Evolutionary conservation across 1,140 invertebrate genomes (phyloP).

Genomic region (Drosophila yakuba): DNA sequence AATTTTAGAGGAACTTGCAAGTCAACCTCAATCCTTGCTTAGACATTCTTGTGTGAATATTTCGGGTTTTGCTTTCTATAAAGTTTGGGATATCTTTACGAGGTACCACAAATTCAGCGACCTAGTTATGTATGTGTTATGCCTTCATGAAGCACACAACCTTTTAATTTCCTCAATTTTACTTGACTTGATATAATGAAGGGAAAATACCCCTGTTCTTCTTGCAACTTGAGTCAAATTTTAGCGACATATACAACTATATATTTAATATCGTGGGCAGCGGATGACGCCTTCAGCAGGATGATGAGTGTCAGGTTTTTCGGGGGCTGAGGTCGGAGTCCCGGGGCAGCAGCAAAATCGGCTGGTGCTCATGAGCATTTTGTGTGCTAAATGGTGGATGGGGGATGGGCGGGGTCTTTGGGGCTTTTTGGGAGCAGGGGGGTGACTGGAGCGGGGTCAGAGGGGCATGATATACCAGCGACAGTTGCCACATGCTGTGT

Average conservation of each 20-base stretch:
- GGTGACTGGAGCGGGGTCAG: constrained; percentile 5
- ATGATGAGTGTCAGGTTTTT: constrained; percentile 35
- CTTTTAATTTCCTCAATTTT: not conserved
- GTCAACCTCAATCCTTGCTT: not conserved
- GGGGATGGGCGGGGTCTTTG: not conserved
- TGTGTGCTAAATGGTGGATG: constrained; percentile 58
- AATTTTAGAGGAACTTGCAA: not conserved
- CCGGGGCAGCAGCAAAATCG: constrained; percentile 22
- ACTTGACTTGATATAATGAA: not conserved
- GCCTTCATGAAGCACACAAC: not conserved
- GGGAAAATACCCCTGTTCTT: not conserved
- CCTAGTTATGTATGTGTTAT: too few relatives aligned
- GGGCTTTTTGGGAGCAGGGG: constrained; percentile 2
- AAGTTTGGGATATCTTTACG: too few relatives aligned
- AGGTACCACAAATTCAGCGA: too few relatives aligned
- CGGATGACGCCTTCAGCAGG: constrained; percentile 17
- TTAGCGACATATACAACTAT: constrained; percentile 63
- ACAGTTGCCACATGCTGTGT: constrained; percentile 50
- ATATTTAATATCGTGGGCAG: constrained; percentile 64
- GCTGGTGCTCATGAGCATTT: constrained; percentile 71
- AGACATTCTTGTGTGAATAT: not conserved
- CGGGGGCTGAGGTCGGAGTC: constrained; percentile 14
- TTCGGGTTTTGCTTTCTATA: too few relatives aligned
- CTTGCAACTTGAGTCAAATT: constrained; percentile 57
- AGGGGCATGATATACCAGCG: constrained; percentile 33